These are phyloP conservation scores for Coregonus clupeaformis DNA, from an alignment of 2,113 vertebrate species.

Conservation along the genomic window DNA sequence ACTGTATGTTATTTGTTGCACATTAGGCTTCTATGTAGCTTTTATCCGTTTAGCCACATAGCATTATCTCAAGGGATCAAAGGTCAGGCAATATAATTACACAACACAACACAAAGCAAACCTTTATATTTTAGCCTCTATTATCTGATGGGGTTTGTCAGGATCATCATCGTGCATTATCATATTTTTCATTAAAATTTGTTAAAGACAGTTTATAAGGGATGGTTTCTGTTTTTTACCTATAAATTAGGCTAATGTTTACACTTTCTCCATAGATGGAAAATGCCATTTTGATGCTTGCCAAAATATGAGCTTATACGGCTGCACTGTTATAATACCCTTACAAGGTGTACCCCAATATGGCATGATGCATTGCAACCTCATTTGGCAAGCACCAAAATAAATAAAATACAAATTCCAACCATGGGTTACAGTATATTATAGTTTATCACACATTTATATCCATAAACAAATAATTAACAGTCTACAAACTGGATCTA, in stretches of 20 bases:
- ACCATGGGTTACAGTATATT: too few relatives aligned
- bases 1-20: constrained; percentile 62
- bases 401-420: too few relatives aligned
- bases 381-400: too few relatives aligned
- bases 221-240: background rate
- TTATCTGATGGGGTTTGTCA: background rate
- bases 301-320: too few relatives aligned
- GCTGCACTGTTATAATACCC: too few relatives aligned
- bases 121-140: constrained; percentile 18
- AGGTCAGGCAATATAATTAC: constrained; percentile 35
- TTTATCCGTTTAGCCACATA: constrained; percentile 44
- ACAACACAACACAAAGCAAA: constrained; percentile 19
- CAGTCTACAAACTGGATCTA: too few relatives aligned
- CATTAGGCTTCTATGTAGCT: constrained; percentile 47
- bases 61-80: constrained; percentile 27
- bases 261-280: background rate
- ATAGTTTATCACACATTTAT: too few relatives aligned
- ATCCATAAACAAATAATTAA: too few relatives aligned
- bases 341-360: too few relatives aligned
- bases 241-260: background rate
- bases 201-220: background rate
- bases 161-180: background rate
- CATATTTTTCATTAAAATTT: background rate
- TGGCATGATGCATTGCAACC: too few relatives aligned
- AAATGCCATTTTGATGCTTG: too few relatives aligned